These are phyloP conservation scores for Zaprionus lineosus DNA, from an alignment of 2,888 invertebrate species.

Conservation along the genomic window DNA sequence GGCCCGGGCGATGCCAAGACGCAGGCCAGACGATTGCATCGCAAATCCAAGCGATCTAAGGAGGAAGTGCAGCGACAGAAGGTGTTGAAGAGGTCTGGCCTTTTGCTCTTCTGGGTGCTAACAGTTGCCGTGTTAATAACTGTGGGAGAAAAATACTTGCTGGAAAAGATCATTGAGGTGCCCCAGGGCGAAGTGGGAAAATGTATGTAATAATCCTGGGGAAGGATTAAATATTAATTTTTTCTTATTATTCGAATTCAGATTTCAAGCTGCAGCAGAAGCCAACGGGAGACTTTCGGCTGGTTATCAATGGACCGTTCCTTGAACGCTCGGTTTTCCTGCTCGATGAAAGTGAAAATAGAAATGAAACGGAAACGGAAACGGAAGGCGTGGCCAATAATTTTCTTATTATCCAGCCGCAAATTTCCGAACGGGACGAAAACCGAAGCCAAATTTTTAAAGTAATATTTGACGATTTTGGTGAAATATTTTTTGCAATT, in stretches of 20 bases:
- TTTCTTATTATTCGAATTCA: neutral
- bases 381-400: too few relatives aligned
- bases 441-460: slow-evolving; percentile 55
- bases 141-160: slow-evolving; percentile 80
- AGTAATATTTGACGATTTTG: slow-evolving; percentile 42
- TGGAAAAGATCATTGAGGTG: slow-evolving; percentile 79
- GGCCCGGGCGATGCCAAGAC: slow-evolving; percentile 62
- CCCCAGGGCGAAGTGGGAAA: slow-evolving; percentile 73
- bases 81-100: slow-evolving; percentile 66
- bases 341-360: slow-evolving; percentile 27
- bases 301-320: slow-evolving; percentile 75
- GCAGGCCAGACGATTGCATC: slow-evolving; percentile 53
- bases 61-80: slow-evolving; percentile 64
- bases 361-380: slow-evolving; percentile 59
- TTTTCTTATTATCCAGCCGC: slow-evolving; percentile 76
- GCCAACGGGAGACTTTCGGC: slow-evolving; percentile 78
- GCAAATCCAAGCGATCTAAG: slow-evolving; percentile 67
- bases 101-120: slow-evolving; percentile 79
- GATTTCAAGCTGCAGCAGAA: slow-evolving; percentile 67
- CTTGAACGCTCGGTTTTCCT: slow-evolving; percentile 41
- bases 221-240: neutral
- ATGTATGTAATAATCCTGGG: slow-evolving; percentile 54
- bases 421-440: slow-evolving; percentile 55
- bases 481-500: neutral
- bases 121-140: slow-evolving; percentile 75